Conservation (phyloP, 2,797 vertebrate genomes). For the Channa striata region DNA sequence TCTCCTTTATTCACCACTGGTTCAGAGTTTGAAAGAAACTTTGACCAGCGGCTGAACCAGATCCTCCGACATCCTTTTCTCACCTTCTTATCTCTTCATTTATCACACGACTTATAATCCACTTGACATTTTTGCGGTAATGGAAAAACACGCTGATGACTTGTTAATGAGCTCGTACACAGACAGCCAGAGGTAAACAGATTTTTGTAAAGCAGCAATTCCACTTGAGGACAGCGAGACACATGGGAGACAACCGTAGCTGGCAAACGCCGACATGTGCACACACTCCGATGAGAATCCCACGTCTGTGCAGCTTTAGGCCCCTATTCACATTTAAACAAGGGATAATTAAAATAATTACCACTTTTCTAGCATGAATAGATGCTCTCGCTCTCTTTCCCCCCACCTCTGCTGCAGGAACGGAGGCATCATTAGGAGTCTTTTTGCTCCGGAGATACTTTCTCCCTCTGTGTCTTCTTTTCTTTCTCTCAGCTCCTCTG, state of each 20-base stretch:
- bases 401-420: slow-evolving; percentile 52
- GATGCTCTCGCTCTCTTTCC: slow-evolving; percentile 25
- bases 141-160: slow-evolving; percentile 18
- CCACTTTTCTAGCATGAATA: slow-evolving; percentile 65
- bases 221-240: slow-evolving; percentile 40
- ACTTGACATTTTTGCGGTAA: slow-evolving; percentile 11
- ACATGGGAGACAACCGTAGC: slow-evolving; percentile 12
- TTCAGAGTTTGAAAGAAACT: too few species aligned
- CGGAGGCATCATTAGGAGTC: slow-evolving; percentile 61
- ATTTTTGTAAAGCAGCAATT: slow-evolving; percentile 39
- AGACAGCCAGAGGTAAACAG: slow-evolving; percentile 23
- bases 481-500: slow-evolving; percentile 12
- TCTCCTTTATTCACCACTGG: too few species aligned
- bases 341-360: slow-evolving; percentile 83
- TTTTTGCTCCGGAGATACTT: slow-evolving; percentile 54
- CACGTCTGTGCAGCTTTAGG: slow-evolving; percentile 52
- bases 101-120: not conserved
- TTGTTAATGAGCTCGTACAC: slow-evolving; percentile 38
- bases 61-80: not conserved
- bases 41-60: too few species aligned
- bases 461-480: not conserved
- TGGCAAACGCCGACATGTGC: slow-evolving; percentile 1
- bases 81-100: not conserved
- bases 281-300: slow-evolving; percentile 10
- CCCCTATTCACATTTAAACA: slow-evolving; percentile 71